These are phyloP conservation scores for Anolis carolinensis DNA, from an alignment of 2,113 vertebrate species.

Conservation along the genomic window DNA sequence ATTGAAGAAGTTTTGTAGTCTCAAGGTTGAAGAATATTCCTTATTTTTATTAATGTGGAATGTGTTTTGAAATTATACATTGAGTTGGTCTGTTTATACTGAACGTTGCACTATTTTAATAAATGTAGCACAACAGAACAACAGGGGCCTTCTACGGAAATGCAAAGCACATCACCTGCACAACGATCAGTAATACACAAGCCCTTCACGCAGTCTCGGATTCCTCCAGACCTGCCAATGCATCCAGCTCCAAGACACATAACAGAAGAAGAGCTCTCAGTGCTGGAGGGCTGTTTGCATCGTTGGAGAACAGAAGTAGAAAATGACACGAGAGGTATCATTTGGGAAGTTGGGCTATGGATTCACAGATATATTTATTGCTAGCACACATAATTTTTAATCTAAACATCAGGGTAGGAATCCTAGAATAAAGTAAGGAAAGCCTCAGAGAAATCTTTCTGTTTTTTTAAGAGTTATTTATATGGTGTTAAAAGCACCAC, in stretches of 20 bases:
- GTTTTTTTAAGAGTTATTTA: not conserved
- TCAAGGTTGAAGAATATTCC: no score
- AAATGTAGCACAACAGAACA: slow-evolving; percentile 84
- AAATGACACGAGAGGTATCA: slow-evolving; percentile 91
- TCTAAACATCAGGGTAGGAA: no score
- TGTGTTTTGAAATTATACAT: not conserved
- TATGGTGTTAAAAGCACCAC: not conserved
- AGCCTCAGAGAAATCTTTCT: not conserved
- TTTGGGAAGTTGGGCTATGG: not conserved
- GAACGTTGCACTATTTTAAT: slow-evolving; percentile 48
- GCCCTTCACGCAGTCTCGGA: slow-evolving; percentile 95
- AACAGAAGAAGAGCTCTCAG: slow-evolving; percentile 92
- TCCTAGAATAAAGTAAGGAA: no score
- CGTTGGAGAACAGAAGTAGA: slow-evolving; percentile 99
- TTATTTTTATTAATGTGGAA: not conserved
- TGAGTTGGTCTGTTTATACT: not conserved
- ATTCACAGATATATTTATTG: not conserved
- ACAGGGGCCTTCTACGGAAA: slow-evolving; percentile 81
- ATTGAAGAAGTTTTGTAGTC: not conserved
- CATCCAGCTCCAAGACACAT: slow-evolving; percentile 95
- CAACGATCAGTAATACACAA: slow-evolving; percentile 90
- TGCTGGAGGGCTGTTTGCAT: slow-evolving; percentile 93
- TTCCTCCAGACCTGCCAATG: slow-evolving; percentile 93
- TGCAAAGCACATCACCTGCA: slow-evolving; percentile 75
- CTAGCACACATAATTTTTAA: not conserved